phyloP scores from a whole-genome alignment of 1,140 invertebrate species.

The Lutraria rhynchaena region DNA sequence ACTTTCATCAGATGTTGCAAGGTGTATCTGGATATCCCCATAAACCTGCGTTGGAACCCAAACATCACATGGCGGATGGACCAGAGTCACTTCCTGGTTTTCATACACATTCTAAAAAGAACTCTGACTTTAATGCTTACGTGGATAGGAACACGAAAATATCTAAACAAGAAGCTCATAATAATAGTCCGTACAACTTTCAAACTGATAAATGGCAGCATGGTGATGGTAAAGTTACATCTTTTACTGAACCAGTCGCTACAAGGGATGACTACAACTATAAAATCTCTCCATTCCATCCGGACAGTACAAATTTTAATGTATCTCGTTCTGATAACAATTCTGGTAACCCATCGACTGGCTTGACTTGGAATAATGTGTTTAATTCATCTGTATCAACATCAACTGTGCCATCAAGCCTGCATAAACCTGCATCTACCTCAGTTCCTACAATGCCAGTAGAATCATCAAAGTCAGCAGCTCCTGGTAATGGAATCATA shows the following conservation, averaged over 20 bases:
- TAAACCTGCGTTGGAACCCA: conserved; percentile 5
- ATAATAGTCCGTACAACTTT: neutral
- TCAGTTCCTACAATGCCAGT: neutral
- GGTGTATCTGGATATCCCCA: neutral
- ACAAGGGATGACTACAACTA: neutral
- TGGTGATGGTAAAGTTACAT: neutral
- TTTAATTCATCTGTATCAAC: neutral
- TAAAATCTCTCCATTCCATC: neutral
- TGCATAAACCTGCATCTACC: conserved; percentile 10
- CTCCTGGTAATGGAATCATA: conserved; percentile 33
- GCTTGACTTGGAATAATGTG: conserved; percentile 32
- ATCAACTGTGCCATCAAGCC: neutral
- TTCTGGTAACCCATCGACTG: conserved; percentile 1
- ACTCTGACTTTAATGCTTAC: neutral
- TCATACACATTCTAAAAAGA: neutral
- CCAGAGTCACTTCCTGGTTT: neutral
- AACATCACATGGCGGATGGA: neutral
- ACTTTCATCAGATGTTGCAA: conserved; percentile 30
- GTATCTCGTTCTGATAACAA: neutral
- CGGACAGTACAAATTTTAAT: neutral
- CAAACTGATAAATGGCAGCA: neutral
- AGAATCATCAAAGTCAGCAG: neutral
- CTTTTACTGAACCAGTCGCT: neutral
- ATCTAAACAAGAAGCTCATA: neutral
- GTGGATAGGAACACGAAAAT: neutral